phyloP scores from a whole-genome alignment of 1,140 invertebrate species.

The Penaeus chinensis region DNA sequence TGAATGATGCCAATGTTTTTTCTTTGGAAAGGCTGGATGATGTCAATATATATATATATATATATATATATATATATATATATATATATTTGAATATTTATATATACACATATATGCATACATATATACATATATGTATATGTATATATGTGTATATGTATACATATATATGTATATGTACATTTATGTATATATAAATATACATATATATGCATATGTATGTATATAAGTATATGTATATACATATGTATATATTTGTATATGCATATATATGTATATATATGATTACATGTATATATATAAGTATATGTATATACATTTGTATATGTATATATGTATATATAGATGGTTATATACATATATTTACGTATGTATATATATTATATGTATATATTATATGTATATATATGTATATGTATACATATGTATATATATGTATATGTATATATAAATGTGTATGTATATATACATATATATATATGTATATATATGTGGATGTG shows the following conservation, averaged over 20 bases:
- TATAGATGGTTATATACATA: not conserved
- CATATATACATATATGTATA: not conserved
- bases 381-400: not conserved
- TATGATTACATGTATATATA: not conserved
- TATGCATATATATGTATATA: slow-evolving; percentile 28
- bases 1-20: not conserved
- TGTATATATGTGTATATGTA: not conserved
- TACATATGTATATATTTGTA: slow-evolving; percentile 1
- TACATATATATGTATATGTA: slow-evolving; percentile 28
- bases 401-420: not conserved
- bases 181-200: slow-evolving; percentile 23
- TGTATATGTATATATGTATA: not conserved
- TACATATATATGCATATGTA: slow-evolving; percentile 20
- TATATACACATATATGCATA: slow-evolving; percentile 15
- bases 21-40: not conserved
- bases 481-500: too few species aligned
- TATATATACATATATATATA: too few species aligned
- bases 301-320: not conserved
- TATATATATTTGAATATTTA: not conserved
- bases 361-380: not conserved
- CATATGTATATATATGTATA: not conserved
- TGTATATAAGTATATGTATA: slow-evolving; percentile 4
- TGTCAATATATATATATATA: slow-evolving; percentile 28
- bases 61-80: slow-evolving; percentile 10
- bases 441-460: too few species aligned